Percentiles rank a stretch among this genome's conserved stretches.
Conservation (phyloP, 2,797 vertebrate genomes). For the Chiroxiphia lanceolata region DNA sequence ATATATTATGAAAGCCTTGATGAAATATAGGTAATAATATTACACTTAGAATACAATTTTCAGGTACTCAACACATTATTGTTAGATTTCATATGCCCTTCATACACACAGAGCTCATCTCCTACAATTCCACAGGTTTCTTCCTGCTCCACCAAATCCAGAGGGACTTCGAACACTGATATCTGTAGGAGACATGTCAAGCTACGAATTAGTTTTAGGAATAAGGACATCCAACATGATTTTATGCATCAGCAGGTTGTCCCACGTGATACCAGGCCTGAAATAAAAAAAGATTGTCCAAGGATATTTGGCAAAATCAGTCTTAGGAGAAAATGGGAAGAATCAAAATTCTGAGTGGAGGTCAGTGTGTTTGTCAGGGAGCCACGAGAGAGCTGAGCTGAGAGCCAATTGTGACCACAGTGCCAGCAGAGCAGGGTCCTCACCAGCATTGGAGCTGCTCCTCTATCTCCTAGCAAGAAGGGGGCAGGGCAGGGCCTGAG, state of each 20-base stretch:
- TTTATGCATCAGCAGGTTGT: background rate
- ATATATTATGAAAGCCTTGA: background rate
- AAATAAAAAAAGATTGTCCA: background rate
- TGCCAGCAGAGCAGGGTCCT: background rate
- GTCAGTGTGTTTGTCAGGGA: background rate
- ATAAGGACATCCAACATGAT: background rate
- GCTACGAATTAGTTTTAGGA: background rate
- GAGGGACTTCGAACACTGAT: background rate
- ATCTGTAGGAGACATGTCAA: background rate
- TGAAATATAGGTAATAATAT: background rate
- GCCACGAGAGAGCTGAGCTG: fast-evolving
- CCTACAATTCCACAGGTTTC: background rate
- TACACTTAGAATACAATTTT: background rate
- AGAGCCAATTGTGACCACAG: fast-evolving
- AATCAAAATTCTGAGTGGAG: background rate
- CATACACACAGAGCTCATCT: background rate
- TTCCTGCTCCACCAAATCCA: background rate
- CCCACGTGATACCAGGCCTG: background rate
- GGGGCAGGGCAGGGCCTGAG: background rate
- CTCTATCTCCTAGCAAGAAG: background rate
- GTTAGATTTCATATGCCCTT: background rate
- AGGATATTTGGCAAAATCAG: background rate
- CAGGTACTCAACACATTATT: background rate
- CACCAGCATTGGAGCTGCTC: background rate
- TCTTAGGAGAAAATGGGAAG: background rate